These are phyloP conservation scores for Calidris pugnax DNA, from an alignment of 2,113 vertebrate species.

Conservation along the genomic window DNA sequence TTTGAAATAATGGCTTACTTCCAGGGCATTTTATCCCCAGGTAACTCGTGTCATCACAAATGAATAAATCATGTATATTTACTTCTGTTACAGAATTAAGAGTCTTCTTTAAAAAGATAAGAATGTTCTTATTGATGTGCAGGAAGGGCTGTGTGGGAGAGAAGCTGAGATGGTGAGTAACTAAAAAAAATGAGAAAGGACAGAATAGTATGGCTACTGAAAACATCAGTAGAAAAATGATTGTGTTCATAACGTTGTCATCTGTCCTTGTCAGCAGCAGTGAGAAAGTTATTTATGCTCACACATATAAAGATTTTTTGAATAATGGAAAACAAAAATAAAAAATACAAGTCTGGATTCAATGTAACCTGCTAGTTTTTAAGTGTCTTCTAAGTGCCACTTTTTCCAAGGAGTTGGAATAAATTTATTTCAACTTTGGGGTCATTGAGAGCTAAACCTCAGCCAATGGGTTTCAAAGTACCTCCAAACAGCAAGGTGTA, in stretches of 20 bases:
- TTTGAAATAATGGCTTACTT: slow-evolving; percentile 17
- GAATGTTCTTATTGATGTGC: background rate
- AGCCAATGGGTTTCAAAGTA: background rate
- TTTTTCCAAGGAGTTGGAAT: background rate
- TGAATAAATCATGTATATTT: slow-evolving; percentile 9
- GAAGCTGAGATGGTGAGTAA: background rate
- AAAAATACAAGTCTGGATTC: background rate
- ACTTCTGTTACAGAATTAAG: background rate
- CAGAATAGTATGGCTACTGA: background rate
- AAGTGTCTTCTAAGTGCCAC: background rate
- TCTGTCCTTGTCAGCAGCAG: background rate
- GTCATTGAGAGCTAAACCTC: background rate
- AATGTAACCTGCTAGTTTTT: background rate
- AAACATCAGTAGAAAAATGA: background rate
- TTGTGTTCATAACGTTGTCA: background rate
- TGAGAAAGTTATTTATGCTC: background rate
- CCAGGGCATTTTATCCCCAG: background rate
- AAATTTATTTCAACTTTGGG: background rate
- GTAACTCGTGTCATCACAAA: background rate
- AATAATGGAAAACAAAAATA: background rate
- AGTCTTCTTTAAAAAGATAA: background rate
- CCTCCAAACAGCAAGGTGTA: background rate
- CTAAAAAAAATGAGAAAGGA: background rate
- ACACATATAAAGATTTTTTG: background rate
- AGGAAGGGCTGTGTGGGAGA: background rate